Percentiles rank a stretch among this genome's conserved stretches.
phyloP scores from a whole-genome alignment of 2,797 vertebrate species.

The Valencia hispanica region DNA sequence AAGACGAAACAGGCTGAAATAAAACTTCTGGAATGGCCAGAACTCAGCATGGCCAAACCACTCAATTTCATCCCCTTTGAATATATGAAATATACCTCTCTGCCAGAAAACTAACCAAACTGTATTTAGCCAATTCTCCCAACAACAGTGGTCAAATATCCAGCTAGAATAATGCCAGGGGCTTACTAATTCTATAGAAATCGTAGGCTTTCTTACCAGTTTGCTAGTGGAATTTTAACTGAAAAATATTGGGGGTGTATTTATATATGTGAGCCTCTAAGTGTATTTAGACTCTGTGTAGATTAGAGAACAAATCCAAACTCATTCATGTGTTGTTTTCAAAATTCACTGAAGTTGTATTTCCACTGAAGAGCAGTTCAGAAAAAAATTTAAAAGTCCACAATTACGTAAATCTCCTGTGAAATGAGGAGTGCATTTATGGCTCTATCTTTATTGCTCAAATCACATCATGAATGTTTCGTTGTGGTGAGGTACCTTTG shows the following conservation, averaged over 20 bases:
- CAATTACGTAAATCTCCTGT: background rate
- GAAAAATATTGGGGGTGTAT: background rate
- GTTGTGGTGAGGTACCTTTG: constrained; percentile 3
- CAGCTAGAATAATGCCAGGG: background rate
- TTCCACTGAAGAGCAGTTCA: background rate
- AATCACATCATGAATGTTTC: background rate
- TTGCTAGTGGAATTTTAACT: background rate
- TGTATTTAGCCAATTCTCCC: background rate
- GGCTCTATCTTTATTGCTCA: constrained; percentile 31
- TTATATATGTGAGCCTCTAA: background rate
- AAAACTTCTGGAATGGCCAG: background rate
- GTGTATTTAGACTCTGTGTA: background rate
- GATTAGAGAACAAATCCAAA: background rate
- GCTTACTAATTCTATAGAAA: background rate
- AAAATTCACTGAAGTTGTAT: background rate
- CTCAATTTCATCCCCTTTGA: background rate
- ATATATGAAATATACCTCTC: background rate
- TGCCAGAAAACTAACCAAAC: background rate
- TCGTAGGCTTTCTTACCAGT: background rate
- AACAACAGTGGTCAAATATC: background rate
- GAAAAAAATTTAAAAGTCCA: background rate
- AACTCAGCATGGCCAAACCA: background rate
- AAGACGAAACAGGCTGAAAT: background rate
- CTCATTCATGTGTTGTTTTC: background rate
- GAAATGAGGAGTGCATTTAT: background rate